Conservation (phyloP, 2,113 vertebrate species). For the Taurulus bubalis region DNA sequence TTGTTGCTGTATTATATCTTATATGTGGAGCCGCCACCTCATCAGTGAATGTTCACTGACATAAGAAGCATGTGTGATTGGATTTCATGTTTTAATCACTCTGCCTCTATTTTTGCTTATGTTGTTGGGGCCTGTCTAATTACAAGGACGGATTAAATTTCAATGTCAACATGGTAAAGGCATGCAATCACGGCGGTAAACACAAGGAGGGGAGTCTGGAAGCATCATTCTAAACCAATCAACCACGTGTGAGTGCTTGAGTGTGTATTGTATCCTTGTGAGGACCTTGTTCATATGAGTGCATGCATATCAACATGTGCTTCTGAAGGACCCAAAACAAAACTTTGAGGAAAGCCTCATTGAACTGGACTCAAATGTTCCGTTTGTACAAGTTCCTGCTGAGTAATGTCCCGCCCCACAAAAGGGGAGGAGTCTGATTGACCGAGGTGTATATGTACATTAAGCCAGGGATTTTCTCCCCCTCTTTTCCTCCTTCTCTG, state of each 20-base stretch:
- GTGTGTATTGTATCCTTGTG: not conserved
- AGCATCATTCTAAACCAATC: slow-evolving; percentile 23
- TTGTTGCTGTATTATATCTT: slow-evolving; percentile 51
- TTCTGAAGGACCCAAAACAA: not conserved
- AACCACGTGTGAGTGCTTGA: not conserved
- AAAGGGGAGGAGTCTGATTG: not conserved
- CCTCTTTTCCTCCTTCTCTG: not conserved
- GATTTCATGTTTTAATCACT: slow-evolving; percentile 78
- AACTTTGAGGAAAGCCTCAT: no score
- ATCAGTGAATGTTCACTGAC: slow-evolving; percentile 52
- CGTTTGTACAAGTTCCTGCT: not conserved
- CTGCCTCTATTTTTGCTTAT: slow-evolving; percentile 66
- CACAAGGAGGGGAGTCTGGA: slow-evolving; percentile 12
- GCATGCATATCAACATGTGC: not conserved
- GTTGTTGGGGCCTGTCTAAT: slow-evolving; percentile 56
- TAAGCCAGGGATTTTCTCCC: slow-evolving; percentile 12
- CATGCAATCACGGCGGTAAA: slow-evolving; percentile 39
- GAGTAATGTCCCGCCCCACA: not conserved
- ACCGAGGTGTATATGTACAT: not conserved
- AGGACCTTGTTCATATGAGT: not conserved
- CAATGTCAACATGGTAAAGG: slow-evolving; percentile 71
- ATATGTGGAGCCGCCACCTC: slow-evolving; percentile 51
- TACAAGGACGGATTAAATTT: slow-evolving; percentile 69
- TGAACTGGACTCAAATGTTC: not conserved
- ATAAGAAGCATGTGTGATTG: slow-evolving; percentile 79